These are phyloP conservation scores for Lamellibrachia luymesi DNA, from an alignment of 1,140 invertebrate genomes.

Conservation along the genomic window DNA sequence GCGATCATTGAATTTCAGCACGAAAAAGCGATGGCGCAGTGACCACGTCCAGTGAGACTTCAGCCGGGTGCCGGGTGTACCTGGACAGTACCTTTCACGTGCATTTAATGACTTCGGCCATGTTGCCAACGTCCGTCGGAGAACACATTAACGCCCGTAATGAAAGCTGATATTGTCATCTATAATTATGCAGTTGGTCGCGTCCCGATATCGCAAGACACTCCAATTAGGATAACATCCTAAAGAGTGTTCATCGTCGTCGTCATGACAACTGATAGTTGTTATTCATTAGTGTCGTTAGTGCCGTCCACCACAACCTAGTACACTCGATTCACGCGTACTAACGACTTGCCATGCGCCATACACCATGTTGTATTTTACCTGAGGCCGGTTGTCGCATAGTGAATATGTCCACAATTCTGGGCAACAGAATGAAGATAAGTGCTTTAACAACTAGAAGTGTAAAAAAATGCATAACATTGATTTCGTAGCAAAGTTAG, in stretches of 20 bases:
- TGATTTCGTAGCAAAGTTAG: no score
- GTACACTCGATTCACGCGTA: background rate
- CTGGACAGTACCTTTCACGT: background rate
- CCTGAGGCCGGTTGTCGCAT: no score
- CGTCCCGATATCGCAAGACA: background rate
- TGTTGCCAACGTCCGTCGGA: background rate
- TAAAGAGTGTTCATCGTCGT: background rate
- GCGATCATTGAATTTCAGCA: background rate
- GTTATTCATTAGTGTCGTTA: background rate
- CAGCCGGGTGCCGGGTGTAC: no score
- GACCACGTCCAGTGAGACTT: background rate
- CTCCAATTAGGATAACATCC: background rate
- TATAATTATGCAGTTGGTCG: background rate
- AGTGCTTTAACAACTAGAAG: no score
- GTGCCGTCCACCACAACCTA: background rate
- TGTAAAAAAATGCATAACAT: no score
- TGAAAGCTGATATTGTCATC: background rate
- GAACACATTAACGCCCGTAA: background rate
- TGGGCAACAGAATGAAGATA: no score
- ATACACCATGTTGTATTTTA: background rate
- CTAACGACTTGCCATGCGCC: background rate
- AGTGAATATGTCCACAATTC: no score
- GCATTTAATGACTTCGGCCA: background rate
- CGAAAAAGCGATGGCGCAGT: background rate
- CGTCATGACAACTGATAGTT: background rate